These are phyloP conservation scores for Dusona sp. DNA, from an alignment of 2,888 invertebrate species.

Conservation along the genomic window DNA sequence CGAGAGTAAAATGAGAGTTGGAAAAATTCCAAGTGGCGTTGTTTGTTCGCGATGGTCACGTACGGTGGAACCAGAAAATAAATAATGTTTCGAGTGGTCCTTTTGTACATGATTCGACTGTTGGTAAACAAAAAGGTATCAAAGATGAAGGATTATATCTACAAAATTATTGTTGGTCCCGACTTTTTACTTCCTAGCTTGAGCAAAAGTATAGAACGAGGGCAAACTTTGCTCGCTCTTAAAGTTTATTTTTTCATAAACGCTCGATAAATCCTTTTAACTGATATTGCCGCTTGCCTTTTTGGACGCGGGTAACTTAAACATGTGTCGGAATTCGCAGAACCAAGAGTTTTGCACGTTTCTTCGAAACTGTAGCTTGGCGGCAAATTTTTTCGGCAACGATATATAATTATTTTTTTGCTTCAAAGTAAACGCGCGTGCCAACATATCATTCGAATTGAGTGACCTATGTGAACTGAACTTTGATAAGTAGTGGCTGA, in stretches of 20 bases:
- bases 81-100: slow-evolving; percentile 15
- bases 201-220: slow-evolving; percentile 4
- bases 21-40: slow-evolving; percentile 37
- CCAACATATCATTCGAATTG: slow-evolving; percentile 6
- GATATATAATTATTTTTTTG: slow-evolving; percentile 7
- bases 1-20: slow-evolving; percentile 21
- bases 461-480: slow-evolving; percentile 6
- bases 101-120: slow-evolving; percentile 7
- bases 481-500: slow-evolving; percentile 1
- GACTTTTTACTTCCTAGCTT: neutral
- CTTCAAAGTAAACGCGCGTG: neutral
- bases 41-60: slow-evolving; percentile 6
- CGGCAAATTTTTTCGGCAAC: slow-evolving; percentile 16
- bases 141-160: neutral
- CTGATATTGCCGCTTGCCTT: slow-evolving; percentile 6
- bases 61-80: slow-evolving; percentile 5
- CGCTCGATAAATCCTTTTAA: slow-evolving; percentile 50
- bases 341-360: slow-evolving; percentile 38
- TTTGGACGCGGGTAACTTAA: slow-evolving; percentile 34
- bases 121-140: neutral
- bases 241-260: slow-evolving; percentile 48
- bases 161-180: neutral
- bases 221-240: slow-evolving; percentile 14
- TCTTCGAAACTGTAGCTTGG: slow-evolving; percentile 7
- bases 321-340: slow-evolving; percentile 35